Conservation (phyloP, 2,797 vertebrate species). For the Oryzias dopingdopingensis region DNA sequence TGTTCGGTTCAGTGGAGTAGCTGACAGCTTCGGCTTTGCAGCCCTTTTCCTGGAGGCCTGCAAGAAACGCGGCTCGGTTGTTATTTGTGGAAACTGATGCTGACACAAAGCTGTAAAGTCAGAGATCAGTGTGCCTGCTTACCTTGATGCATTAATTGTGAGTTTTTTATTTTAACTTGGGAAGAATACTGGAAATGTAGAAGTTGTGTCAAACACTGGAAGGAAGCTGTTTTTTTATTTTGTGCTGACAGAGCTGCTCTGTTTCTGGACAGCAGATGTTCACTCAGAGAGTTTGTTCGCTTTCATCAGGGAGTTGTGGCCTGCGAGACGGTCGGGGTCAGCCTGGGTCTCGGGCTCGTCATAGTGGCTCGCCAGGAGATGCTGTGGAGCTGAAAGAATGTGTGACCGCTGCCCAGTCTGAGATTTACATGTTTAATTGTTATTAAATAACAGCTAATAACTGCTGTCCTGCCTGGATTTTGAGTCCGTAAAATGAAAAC, state of each 20-base stretch:
- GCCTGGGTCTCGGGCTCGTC: conserved; percentile 55
- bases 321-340: conserved; percentile 55
- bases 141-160: neutral
- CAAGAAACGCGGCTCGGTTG: conserved; percentile 18
- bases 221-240: conserved; percentile 34
- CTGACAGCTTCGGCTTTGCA: conserved; percentile 21
- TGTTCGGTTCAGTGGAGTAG: conserved; percentile 39
- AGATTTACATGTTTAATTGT: conserved; percentile 60
- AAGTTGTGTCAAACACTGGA: conserved; percentile 15
- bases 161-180: neutral
- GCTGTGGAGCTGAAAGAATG: conserved; percentile 67
- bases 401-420: conserved; percentile 66
- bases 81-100: conserved; percentile 15
- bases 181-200: conserved; percentile 7
- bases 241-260: conserved; percentile 31
- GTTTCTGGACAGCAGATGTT: conserved; percentile 65
- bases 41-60: conserved; percentile 5
- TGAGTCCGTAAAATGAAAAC: conserved; percentile 19
- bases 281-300: conserved; percentile 33
- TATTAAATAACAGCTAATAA: conserved; percentile 20
- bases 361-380: conserved; percentile 70
- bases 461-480: conserved; percentile 49
- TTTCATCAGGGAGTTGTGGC: conserved; percentile 44
- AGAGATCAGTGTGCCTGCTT: conserved; percentile 2
- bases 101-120: conserved; percentile 9